Evolutionary conservation across 2,888 invertebrate genomes (phyloP).

Genomic region (Synergus laeviventris): DNA sequence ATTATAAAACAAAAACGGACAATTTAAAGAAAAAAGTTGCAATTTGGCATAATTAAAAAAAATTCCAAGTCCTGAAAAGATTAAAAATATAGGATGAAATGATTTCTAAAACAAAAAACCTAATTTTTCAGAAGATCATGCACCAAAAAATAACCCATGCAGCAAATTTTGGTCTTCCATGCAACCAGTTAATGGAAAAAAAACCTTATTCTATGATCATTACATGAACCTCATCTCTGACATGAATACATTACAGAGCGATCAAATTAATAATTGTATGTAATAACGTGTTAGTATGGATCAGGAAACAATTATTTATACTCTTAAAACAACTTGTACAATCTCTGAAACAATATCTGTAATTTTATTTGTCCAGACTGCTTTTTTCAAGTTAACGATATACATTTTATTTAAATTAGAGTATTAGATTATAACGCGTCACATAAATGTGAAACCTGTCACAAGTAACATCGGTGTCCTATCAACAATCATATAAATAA

Average conservation of each 20-base stretch:
- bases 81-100: no score
- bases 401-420: conserved; percentile 20
- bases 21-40: no score
- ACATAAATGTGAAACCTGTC: neutral
- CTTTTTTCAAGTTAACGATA: neutral
- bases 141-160: neutral
- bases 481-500: neutral
- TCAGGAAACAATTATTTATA: conserved; percentile 1
- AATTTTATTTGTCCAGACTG: conserved; percentile 8
- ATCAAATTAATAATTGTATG: neutral
- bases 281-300: neutral
- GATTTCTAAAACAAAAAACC: neutral
- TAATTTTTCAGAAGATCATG: neutral
- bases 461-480: neutral
- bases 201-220: neutral
- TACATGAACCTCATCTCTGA: no score
- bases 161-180: neutral
- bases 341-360: neutral
- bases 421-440: neutral
- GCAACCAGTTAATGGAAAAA: neutral
- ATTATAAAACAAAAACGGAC: neutral
- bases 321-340: neutral
- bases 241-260: neutral
- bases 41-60: no score
- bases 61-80: no score